Percentiles rank a stretch among this genome's conserved stretches.
Evolutionary conservation across 2,797 vertebrate species (phyloP).

Genomic region (Scyliorhinus canicula): DNA sequence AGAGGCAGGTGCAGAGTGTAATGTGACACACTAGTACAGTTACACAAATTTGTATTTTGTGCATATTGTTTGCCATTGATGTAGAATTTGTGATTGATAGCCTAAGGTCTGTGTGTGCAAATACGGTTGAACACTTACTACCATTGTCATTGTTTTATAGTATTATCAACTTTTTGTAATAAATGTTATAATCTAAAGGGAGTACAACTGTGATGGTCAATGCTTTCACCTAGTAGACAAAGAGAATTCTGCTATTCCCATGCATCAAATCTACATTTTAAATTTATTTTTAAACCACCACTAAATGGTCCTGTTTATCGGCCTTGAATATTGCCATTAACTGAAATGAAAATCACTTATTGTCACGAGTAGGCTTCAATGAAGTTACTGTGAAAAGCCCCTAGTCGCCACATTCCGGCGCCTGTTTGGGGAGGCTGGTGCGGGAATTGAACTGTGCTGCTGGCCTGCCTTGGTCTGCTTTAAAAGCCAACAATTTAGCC

Average conservation of each 20-base stretch:
- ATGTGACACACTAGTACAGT: background rate
- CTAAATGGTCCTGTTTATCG: background rate
- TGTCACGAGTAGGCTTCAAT: no score
- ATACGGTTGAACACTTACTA: background rate
- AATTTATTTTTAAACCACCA: background rate
- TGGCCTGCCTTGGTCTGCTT: no score
- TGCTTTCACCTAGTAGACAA: background rate
- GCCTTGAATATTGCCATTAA: background rate
- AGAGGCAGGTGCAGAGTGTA: constrained; percentile 29
- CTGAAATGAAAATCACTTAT: no score
- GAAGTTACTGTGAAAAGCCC: no score
- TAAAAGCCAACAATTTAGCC: no score
- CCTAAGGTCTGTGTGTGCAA: background rate
- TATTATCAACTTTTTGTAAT: constrained; percentile 5
- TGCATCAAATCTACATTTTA: background rate
- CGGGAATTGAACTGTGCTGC: no score
- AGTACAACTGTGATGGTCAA: background rate
- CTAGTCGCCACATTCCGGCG: no score
- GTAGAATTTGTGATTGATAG: constrained; percentile 16
- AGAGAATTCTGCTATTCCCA: background rate
- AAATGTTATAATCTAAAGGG: background rate
- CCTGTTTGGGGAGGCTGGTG: no score
- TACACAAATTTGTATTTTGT: constrained; percentile 20
- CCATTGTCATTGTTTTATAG: background rate
- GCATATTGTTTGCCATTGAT: background rate